Percentiles rank a stretch among this genome's conserved stretches.
phyloP scores from a whole-genome alignment of 1,140 invertebrate species.

The Neoseiulus cucumeris region DNA sequence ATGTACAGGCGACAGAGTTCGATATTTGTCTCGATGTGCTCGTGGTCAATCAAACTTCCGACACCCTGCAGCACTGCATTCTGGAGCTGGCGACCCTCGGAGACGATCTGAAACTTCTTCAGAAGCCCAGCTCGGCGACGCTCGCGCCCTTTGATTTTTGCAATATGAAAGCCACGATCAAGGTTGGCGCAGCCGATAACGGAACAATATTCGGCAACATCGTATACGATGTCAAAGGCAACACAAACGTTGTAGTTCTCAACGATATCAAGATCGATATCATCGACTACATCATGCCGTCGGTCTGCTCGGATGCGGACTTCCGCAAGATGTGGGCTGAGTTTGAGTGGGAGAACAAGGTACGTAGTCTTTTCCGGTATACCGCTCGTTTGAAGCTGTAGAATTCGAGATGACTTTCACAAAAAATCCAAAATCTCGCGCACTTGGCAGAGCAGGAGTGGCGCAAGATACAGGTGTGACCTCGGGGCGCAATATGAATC shows the following conservation, averaged over 20 bases:
- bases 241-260: constrained; percentile 86
- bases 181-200: constrained; percentile 90
- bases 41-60: constrained; percentile 91
- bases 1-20: constrained; percentile 98
- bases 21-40: constrained; percentile 91
- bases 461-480: too few species aligned
- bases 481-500: too few species aligned
- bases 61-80: constrained; percentile 93
- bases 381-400: too few species aligned
- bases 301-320: constrained; percentile 75
- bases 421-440: too few species aligned
- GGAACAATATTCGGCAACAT: constrained; percentile 99
- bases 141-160: constrained; percentile 90
- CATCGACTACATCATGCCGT: constrained; percentile 99
- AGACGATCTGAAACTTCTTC: constrained; percentile 78
- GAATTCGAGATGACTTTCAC: too few species aligned
- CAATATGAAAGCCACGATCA: constrained; percentile 92
- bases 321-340: constrained; percentile 99
- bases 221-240: constrained; percentile 84
- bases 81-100: constrained; percentile 88
- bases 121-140: constrained; percentile 84
- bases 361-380: too few species aligned
- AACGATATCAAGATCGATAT: constrained; percentile 99
- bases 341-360: constrained; percentile 99
- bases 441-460: too few species aligned